Percentiles rank a stretch among this genome's conserved stretches.
phyloP scores from a whole-genome alignment of 2,113 vertebrate species.

The Calcarius ornatus region DNA sequence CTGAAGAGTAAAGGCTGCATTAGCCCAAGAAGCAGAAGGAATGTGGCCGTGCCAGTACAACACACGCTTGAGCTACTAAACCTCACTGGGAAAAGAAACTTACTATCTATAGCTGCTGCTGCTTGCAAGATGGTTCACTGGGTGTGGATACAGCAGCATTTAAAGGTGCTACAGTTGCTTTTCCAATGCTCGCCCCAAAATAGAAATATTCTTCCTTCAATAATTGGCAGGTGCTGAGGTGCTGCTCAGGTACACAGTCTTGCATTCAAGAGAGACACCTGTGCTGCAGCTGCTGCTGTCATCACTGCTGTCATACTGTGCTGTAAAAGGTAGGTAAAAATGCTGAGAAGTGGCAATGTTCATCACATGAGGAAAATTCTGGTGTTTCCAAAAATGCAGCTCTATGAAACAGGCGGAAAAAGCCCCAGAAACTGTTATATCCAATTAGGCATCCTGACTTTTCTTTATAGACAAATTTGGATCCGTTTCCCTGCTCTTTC shows the following conservation, averaged over 20 bases:
- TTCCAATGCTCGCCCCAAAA: background rate
- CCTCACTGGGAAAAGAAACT: background rate
- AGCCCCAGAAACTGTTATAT: background rate
- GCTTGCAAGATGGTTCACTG: background rate
- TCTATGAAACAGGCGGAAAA: background rate
- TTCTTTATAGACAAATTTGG: background rate
- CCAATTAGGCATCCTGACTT: background rate
- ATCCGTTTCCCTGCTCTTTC: background rate
- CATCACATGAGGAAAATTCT: background rate
- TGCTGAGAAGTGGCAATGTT: background rate
- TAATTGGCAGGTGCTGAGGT: background rate
- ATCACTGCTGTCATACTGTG: background rate
- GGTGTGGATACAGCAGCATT: background rate
- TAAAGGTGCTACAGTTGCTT: background rate
- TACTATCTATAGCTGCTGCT: background rate
- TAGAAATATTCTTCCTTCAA: background rate
- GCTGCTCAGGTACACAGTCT: background rate
- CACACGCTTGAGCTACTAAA: background rate
- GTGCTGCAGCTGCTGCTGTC: background rate
- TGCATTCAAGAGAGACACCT: background rate
- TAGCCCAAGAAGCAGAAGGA: background rate
- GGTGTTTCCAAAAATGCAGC: background rate
- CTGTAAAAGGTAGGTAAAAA: conserved; percentile 4
- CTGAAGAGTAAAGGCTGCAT: background rate
- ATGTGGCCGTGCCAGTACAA: background rate